These are phyloP conservation scores for Entomobrya proxima DNA, from an alignment of 2,888 invertebrate species.

Conservation along the genomic window DNA sequence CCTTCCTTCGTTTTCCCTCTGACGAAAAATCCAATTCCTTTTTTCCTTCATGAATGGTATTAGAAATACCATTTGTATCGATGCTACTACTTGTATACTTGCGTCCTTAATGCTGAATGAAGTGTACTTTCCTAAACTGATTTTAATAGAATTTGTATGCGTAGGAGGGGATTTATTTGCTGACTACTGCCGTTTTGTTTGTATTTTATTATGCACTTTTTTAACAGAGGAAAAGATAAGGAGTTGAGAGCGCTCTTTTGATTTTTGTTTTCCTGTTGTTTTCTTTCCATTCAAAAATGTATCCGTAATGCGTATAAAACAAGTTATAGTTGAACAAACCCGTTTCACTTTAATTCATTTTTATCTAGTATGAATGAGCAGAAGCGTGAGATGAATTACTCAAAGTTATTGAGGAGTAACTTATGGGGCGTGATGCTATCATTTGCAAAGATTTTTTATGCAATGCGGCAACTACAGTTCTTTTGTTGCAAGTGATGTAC, in stretches of 20 bases:
- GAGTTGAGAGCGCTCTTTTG: conserved; percentile 16
- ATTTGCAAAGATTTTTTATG: neutral
- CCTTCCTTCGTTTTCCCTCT: neutral
- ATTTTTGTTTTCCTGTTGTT: neutral
- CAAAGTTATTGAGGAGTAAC: conserved; percentile 9
- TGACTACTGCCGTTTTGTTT: conserved; percentile 45
- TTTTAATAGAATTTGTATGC: conserved; percentile 45
- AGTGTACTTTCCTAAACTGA: conserved; percentile 32
- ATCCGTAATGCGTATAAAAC: neutral
- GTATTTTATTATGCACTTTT: conserved; percentile 28
- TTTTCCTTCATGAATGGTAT: neutral
- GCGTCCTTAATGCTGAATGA: conserved; percentile 24
- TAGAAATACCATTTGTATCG: neutral
- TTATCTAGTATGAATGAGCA: conserved; percentile 11
- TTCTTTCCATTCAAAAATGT: conserved; percentile 15
- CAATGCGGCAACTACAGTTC: neutral
- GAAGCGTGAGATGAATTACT: conserved; percentile 41
- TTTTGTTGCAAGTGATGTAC: neutral
- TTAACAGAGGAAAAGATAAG: neutral
- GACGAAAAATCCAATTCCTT: neutral
- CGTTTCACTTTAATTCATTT: conserved; percentile 19
- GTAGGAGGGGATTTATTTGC: conserved; percentile 41
- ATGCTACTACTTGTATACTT: neutral
- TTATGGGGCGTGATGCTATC: neutral
- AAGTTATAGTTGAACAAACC: neutral